A percentile compares a stretch with the other conserved stretches of the same genome.
Evolutionary conservation across 2,888 invertebrate genomes (phyloP).

Genomic region (Stenurella melanura): DNA sequence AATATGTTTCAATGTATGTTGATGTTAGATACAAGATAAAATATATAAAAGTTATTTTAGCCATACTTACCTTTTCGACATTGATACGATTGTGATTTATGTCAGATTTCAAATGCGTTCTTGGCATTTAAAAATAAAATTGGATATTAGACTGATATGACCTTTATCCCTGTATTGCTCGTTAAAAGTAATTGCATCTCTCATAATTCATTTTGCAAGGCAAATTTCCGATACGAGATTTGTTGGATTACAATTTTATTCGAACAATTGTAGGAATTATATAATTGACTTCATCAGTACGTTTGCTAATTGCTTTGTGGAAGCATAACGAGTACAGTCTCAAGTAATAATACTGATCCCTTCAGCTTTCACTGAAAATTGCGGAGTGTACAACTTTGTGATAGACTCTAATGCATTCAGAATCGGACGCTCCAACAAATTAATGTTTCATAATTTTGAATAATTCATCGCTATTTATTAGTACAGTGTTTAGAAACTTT

Average conservation of each 20-base stretch:
- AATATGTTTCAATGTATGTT: too few relatives aligned
- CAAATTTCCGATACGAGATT: constrained; percentile 29
- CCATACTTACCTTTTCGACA: neutral
- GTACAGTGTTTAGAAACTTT: too few relatives aligned
- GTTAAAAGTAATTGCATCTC: constrained; percentile 32
- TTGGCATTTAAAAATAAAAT: neutral
- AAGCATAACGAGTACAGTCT: neutral
- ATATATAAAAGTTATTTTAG: neutral
- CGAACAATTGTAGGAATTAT: constrained; percentile 18
- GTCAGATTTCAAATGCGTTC: neutral
- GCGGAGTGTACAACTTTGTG: neutral
- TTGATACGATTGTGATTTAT: neutral
- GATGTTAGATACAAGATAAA: too few relatives aligned
- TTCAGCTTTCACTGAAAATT: neutral
- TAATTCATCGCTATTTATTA: too few relatives aligned
- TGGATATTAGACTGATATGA: constrained; percentile 10
- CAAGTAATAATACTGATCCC: neutral
- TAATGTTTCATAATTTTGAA: neutral
- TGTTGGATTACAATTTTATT: constrained; percentile 23
- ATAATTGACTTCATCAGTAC: constrained; percentile 17
- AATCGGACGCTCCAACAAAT: neutral
- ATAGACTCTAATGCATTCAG: neutral
- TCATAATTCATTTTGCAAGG: constrained; percentile 19
- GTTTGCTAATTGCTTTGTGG: constrained; percentile 25
- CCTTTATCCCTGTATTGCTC: constrained; percentile 27